phyloP scores from a whole-genome alignment of 1,140 invertebrate species.

The Drosophila orosa region DNA sequence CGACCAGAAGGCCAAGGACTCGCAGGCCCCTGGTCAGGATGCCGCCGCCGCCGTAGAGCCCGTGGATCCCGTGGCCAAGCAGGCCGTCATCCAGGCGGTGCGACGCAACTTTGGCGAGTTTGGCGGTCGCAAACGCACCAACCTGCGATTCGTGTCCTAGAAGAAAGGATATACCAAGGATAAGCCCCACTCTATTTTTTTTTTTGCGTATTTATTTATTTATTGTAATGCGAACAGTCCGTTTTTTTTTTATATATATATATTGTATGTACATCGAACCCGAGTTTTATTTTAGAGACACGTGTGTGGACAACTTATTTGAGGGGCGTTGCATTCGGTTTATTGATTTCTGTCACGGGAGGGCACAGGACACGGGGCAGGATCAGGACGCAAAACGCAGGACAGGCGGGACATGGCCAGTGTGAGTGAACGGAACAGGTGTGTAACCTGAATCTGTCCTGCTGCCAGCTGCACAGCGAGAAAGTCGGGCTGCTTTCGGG shows the following conservation, averaged over 20 bases:
- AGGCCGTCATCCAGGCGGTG: constrained; percentile 41
- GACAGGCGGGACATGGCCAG: constrained; percentile 21
- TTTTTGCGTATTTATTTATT: constrained; percentile 66
- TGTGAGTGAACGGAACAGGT: constrained; percentile 53
- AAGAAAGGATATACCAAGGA: not conserved
- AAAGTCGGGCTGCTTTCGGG: not conserved
- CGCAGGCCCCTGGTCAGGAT: too few relatives aligned
- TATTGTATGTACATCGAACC: constrained; percentile 7
- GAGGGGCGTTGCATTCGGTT: constrained; percentile 20
- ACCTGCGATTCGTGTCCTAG: constrained; percentile 61
- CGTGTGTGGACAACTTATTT: constrained; percentile 12
- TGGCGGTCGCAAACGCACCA: constrained; percentile 70
- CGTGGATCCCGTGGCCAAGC: constrained; percentile 30
- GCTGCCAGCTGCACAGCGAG: constrained; percentile 3
- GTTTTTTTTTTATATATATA: constrained; percentile 36
- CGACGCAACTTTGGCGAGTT: constrained; percentile 57
- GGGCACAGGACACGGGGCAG: not conserved
- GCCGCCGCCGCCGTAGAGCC: not conserved
- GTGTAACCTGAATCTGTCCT: constrained; percentile 63
- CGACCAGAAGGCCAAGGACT: not conserved
- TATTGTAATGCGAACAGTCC: constrained; percentile 42
- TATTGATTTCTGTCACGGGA: constrained; percentile 7
- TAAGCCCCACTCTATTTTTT: constrained; percentile 31
- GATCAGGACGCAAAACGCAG: constrained; percentile 11
- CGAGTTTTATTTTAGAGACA: constrained; percentile 8